A percentile compares a stretch with the other conserved stretches of the same genome.
Conservation (phyloP, 2,113 vertebrate species). For the Seriola aureovittata region DNA sequence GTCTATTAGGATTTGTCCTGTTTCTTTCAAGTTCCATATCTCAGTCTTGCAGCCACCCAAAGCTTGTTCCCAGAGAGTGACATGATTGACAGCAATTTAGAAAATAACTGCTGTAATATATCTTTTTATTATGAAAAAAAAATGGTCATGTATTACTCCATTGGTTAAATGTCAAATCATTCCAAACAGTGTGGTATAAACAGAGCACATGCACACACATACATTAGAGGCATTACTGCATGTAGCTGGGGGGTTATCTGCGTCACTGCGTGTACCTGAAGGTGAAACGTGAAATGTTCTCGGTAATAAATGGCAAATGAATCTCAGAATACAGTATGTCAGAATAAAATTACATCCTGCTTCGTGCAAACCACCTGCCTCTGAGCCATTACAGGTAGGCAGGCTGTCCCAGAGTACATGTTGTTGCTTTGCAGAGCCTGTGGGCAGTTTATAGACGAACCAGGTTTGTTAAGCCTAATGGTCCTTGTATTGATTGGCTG, state of each 20-base stretch:
- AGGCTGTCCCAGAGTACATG: conserved; percentile 18
- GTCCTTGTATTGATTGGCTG: conserved; percentile 82
- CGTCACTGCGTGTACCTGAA: conserved; percentile 9
- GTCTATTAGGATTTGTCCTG: conserved; percentile 23
- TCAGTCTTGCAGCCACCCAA: conserved; percentile 52
- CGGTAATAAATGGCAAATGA: conserved; percentile 21
- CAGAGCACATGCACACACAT: background rate
- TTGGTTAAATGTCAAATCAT: conserved; percentile 48
- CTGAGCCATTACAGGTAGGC: conserved; percentile 37
- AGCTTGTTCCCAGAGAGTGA: conserved; percentile 40
- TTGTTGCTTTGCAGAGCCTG: conserved; percentile 52
- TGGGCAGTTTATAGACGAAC: conserved; percentile 70
- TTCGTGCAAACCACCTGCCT: conserved; percentile 18
- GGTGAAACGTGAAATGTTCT: background rate
- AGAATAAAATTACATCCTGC: conserved; percentile 17
- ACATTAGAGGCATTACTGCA: conserved; percentile 8
- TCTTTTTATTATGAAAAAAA: conserved; percentile 46
- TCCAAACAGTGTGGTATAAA: conserved; percentile 12
- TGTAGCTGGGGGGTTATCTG: background rate
- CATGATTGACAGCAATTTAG: conserved; percentile 46
- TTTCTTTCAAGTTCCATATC: conserved; percentile 63
- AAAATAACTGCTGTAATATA: conserved; percentile 31
- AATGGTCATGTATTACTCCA: conserved; percentile 17
- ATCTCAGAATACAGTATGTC: conserved; percentile 7
- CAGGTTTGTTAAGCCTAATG: conserved; percentile 85